Evolutionary conservation across 2,888 invertebrate genomes (phyloP).

Genomic region (Ellobium chinense): DNA sequence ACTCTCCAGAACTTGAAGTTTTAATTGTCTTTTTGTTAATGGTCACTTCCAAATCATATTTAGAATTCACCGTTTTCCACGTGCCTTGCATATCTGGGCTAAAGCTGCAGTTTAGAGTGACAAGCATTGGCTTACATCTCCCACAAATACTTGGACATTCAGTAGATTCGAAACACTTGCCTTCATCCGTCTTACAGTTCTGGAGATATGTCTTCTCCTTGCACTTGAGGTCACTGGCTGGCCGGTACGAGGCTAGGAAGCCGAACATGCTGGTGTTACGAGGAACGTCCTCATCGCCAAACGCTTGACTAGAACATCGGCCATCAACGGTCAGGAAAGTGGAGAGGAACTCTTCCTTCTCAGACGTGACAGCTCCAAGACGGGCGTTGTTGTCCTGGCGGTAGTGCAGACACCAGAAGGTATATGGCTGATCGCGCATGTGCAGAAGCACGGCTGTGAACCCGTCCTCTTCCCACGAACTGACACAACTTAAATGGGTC

Average conservation of each 20-base stretch:
- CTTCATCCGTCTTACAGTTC: not conserved
- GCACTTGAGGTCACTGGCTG: not conserved
- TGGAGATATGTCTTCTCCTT: not conserved
- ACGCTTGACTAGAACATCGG: conserved; percentile 17
- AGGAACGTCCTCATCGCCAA: conserved; percentile 19
- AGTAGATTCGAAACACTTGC: conserved; percentile 15
- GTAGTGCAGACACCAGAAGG: conserved; percentile 36
- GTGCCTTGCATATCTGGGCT: not conserved
- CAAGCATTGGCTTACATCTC: not conserved
- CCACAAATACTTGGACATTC: conserved; percentile 29
- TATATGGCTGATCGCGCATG: not conserved
- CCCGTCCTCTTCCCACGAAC: conserved; percentile 13
- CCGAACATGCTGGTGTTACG: conserved; percentile 31
- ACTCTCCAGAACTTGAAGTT: conserved; percentile 1
- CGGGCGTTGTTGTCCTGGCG: not conserved
- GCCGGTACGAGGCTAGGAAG: not conserved
- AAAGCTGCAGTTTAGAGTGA: not conserved
- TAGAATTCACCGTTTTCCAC: conserved; percentile 1
- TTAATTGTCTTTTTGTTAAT: not conserved
- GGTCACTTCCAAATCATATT: not conserved
- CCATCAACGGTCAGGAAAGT: conserved; percentile 30
- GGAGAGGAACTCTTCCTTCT: not conserved
- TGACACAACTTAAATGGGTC: conserved; percentile 10
- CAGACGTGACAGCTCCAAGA: not conserved
- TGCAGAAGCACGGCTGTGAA: conserved; percentile 23